These are phyloP conservation scores for Paraplagusia blochii DNA, from an alignment of 2,113 vertebrate species.

Conservation along the genomic window DNA sequence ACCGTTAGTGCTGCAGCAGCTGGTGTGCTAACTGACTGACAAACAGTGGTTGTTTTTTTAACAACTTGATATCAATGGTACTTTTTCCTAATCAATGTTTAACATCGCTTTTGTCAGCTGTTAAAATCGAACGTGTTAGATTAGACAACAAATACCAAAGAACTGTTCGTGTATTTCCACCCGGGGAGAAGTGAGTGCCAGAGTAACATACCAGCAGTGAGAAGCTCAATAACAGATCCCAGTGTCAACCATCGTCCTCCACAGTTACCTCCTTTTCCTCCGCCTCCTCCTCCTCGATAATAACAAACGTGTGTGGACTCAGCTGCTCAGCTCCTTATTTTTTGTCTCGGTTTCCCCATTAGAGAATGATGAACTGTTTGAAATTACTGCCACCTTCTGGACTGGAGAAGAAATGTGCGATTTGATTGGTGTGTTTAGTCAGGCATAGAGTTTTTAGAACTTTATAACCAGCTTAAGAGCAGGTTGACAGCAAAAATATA, in stretches of 20 bases:
- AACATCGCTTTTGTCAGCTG: background rate
- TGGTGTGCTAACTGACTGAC: conserved; percentile 7
- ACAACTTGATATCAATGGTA: background rate
- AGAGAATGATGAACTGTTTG: no score
- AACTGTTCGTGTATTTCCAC: background rate
- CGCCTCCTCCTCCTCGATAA: background rate
- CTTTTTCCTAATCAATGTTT: background rate
- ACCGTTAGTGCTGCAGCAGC: background rate
- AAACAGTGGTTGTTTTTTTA: background rate
- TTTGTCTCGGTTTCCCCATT: no score
- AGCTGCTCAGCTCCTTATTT: no score
- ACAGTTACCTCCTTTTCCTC: background rate
- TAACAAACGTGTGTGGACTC: conserved; percentile 35
- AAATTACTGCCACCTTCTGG: no score
- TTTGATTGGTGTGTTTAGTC: no score
- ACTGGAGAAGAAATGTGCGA: no score
- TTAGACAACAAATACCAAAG: background rate
- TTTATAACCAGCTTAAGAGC: no score
- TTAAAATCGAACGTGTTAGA: background rate
- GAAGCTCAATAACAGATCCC: background rate
- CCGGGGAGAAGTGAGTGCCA: conserved; percentile 14
- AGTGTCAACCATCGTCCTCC: background rate
- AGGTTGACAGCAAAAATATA: no score
- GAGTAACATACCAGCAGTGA: conserved; percentile 26
- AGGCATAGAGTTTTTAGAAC: no score